These are phyloP conservation scores for Helicolenus hilgendorfi DNA, from an alignment of 2,797 vertebrate genomes.

Conservation along the genomic window DNA sequence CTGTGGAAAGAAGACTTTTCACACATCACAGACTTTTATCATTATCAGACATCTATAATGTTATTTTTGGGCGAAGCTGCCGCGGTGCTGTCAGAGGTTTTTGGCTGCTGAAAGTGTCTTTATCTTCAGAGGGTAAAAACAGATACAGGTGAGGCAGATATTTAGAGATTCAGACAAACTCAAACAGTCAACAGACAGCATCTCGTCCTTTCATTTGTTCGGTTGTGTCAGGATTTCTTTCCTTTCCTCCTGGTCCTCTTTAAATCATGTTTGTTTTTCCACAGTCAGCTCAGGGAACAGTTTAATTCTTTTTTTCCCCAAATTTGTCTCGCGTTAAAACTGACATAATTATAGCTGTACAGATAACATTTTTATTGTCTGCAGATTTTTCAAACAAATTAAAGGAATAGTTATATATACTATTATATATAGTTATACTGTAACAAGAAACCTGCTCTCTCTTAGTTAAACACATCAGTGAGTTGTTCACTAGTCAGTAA, in stretches of 20 bases:
- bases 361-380: background rate
- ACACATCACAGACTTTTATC: slow-evolving; percentile 27
- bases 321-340: background rate
- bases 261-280: background rate
- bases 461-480: background rate
- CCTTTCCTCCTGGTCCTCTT: background rate
- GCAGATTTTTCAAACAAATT: background rate
- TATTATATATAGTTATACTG: background rate
- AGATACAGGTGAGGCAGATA: background rate
- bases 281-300: background rate
- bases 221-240: background rate
- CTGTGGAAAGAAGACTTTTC: background rate
- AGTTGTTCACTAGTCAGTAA: background rate
- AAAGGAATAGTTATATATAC: background rate
- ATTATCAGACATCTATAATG: background rate
- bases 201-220: background rate
- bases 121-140: background rate
- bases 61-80: slow-evolving; percentile 49
- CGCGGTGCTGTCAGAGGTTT: background rate
- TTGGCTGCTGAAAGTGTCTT: slow-evolving; percentile 6
- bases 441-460: background rate
- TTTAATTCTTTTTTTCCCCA: background rate
- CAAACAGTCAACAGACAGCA: background rate
- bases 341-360: background rate
- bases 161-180: slow-evolving; percentile 22